These are phyloP conservation scores for Nipponacmea schrenckii DNA, from an alignment of 2,888 invertebrate species.

Conservation along the genomic window DNA sequence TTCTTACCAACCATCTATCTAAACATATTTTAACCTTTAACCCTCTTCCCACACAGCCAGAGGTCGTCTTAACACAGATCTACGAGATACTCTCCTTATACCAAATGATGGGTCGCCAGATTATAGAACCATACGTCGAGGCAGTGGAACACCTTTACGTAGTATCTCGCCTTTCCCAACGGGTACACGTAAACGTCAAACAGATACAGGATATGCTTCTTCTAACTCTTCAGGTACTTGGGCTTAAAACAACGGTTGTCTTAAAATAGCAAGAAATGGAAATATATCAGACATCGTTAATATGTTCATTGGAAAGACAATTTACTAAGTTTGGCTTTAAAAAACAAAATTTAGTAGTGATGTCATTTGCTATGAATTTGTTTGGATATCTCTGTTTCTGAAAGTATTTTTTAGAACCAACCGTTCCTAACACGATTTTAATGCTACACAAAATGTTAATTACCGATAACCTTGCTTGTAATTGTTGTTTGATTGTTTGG, in stretches of 20 bases:
- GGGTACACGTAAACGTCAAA: conserved; percentile 33
- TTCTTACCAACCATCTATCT: not conserved
- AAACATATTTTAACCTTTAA: no score
- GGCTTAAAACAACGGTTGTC: no score
- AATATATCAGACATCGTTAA: no score
- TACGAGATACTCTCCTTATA: conserved; percentile 56
- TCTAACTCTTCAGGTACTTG: conserved; percentile 59
- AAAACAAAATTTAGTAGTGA: no score
- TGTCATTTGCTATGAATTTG: no score
- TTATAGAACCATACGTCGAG: conserved; percentile 26
- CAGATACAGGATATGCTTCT: conserved; percentile 57
- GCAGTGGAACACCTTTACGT: conserved; percentile 47
- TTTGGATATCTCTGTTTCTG: no score
- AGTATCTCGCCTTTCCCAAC: conserved; percentile 38
- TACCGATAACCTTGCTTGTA: not conserved
- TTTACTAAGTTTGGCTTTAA: no score
- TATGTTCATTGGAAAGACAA: no score
- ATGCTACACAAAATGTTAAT: no score
- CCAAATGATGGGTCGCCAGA: conserved; percentile 32
- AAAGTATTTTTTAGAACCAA: no score
- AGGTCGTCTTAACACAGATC: conserved; percentile 63
- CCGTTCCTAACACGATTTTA: no score
- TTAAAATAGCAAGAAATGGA: no score
- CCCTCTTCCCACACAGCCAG: conserved; percentile 47
- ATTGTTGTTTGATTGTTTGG: conserved; percentile 6